These are phyloP conservation scores for Danio rerio DNA, from an alignment of 2,113 vertebrate species.

Conservation along the genomic window GRCz12tu NC_133178.1:40267001-40267500, in stretches of 20 bases:
- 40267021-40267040: slow-evolving; percentile 11
- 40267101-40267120: slow-evolving; percentile 72
- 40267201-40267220: slow-evolving; percentile 83
- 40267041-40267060: slow-evolving; percentile 30
- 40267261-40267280: slow-evolving; percentile 82
- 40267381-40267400: slow-evolving; percentile 41
- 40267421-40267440: slow-evolving; percentile 16
- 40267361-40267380: slow-evolving; percentile 1
- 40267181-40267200: slow-evolving; percentile 78
- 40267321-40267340: neutral
- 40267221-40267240: slow-evolving; percentile 80
- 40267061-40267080: slow-evolving; percentile 33
- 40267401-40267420: slow-evolving; percentile 29
- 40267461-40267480: neutral
- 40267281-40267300: slow-evolving; percentile 16
- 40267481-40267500: slow-evolving; percentile 27
- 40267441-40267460: slow-evolving; percentile 17
- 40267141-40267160: slow-evolving; percentile 95
- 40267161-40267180: slow-evolving; percentile 90
- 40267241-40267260: slow-evolving; percentile 80
- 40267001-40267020: slow-evolving; percentile 44
- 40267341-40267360: neutral
- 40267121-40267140: slow-evolving; percentile 90
- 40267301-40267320: neutral
- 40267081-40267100: slow-evolving; percentile 24